phyloP scores from a whole-genome alignment of 1,140 invertebrate genomes.

The Drosophila tani region DNA sequence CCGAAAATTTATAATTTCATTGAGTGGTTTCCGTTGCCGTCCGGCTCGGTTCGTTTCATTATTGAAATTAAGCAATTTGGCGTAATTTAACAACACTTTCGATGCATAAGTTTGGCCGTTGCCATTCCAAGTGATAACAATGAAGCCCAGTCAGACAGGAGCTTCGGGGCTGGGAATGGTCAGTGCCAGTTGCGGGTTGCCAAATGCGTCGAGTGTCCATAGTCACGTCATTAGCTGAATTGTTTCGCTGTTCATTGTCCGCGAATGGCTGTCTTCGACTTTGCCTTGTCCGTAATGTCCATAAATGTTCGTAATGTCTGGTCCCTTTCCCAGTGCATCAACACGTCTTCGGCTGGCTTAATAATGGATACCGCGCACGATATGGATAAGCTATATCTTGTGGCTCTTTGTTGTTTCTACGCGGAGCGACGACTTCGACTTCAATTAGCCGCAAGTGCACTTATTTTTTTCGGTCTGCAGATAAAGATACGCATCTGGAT shows the following conservation, averaged over 20 bases:
- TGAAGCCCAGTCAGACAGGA: slow-evolving; percentile 35
- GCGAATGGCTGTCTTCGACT: slow-evolving; percentile 31
- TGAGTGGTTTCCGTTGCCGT: slow-evolving; percentile 39
- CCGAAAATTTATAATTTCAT: slow-evolving; percentile 79
- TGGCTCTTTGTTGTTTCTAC: slow-evolving; percentile 28
- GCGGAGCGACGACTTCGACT: slow-evolving; percentile 8
- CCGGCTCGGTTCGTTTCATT: slow-evolving; percentile 65
- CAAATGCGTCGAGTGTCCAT: slow-evolving; percentile 67
- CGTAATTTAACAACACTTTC: slow-evolving; percentile 84
- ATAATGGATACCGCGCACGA: slow-evolving; percentile 63
- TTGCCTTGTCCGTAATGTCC: slow-evolving; percentile 16
- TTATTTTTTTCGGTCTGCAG: slow-evolving; percentile 23
- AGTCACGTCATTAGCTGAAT: slow-evolving; percentile 81
- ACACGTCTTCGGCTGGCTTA: slow-evolving; percentile 68
- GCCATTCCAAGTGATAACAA: slow-evolving; percentile 74
- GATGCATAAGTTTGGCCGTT: slow-evolving; percentile 70
- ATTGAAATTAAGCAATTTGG: slow-evolving; percentile 83
- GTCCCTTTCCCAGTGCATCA: slow-evolving; percentile 53
- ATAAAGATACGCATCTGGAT: slow-evolving; percentile 3
- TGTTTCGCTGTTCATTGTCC: slow-evolving; percentile 65
- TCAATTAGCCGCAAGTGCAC: slow-evolving; percentile 53
- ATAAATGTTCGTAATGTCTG: slow-evolving; percentile 29
- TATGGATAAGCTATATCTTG: slow-evolving; percentile 37
- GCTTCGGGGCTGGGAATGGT: slow-evolving; percentile 18
- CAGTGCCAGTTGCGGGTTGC: slow-evolving; percentile 10